phyloP scores from a whole-genome alignment of 2,888 invertebrate genomes.

The Anagyrus pseudococci region DNA sequence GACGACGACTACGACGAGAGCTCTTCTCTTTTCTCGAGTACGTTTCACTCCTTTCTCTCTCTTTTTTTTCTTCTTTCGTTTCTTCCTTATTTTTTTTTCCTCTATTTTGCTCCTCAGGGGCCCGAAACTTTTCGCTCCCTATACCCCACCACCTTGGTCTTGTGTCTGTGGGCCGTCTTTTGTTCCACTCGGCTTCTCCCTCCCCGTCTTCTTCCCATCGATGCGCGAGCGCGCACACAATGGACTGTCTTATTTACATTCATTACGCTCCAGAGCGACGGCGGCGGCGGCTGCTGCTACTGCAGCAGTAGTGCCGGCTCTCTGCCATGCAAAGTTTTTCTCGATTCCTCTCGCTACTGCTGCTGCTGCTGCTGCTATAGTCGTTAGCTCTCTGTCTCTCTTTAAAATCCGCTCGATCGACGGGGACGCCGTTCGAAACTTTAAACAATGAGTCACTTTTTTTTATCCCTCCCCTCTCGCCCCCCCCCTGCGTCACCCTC shows the following conservation, averaged over 20 bases:
- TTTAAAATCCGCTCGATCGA: conserved; percentile 33
- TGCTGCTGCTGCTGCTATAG: too few relatives aligned
- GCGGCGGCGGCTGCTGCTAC: conserved; percentile 23
- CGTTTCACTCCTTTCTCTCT: background rate
- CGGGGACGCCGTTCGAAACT: conserved; percentile 21
- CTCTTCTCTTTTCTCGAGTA: background rate
- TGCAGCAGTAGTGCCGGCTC: too few relatives aligned
- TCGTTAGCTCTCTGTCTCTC: conserved; percentile 16
- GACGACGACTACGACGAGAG: background rate
- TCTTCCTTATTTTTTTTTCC: too few relatives aligned
- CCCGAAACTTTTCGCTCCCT: too few relatives aligned
- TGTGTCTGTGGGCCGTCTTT: conserved; percentile 2
- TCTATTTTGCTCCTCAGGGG: too few relatives aligned
- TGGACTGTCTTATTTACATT: conserved; percentile 38
- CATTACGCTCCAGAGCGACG: conserved; percentile 24
- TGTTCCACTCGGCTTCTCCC: conserved; percentile 3
- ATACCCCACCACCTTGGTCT: background rate
- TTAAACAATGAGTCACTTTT: conserved; percentile 38
- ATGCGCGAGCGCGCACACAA: conserved; percentile 24
- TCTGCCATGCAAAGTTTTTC: conserved; percentile 33
- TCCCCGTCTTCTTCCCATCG: conserved; percentile 5
- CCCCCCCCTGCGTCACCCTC: too few relatives aligned
- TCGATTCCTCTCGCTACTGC: conserved; percentile 25
- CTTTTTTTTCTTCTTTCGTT: background rate
- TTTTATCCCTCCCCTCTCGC: background rate